These are phyloP conservation scores for Nycticryphes semicollaris DNA, from an alignment of 2,113 vertebrate species.

Conservation along the genomic window DNA sequence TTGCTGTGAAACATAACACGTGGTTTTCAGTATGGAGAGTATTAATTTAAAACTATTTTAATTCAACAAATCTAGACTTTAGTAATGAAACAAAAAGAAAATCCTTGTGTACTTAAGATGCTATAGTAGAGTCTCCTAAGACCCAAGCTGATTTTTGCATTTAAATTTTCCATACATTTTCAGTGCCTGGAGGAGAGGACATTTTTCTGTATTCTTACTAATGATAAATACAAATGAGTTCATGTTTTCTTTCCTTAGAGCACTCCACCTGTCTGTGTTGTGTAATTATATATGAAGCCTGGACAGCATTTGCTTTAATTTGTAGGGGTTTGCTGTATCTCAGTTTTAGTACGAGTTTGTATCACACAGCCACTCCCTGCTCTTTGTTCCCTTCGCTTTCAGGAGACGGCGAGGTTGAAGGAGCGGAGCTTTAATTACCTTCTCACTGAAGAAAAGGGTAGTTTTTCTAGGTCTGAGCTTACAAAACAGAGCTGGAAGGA, in stretches of 20 bases:
- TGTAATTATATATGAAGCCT: not conserved
- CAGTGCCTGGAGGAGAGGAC: not conserved
- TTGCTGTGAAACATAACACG: not conserved
- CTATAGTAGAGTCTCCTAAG: not conserved
- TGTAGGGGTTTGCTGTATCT: not conserved
- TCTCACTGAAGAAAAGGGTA: constrained; percentile 20
- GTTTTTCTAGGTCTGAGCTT: not conserved
- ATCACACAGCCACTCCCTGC: constrained; percentile 22
- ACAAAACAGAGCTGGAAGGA: not conserved
- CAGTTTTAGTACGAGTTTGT: not conserved
- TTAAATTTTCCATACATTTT: not conserved
- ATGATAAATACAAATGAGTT: not conserved
- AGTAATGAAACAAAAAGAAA: not conserved
- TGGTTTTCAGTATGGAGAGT: not conserved
- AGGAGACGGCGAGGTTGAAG: constrained; percentile 32
- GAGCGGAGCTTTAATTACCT: constrained; percentile 61
- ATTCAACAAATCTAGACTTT: not conserved
- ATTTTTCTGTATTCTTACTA: not conserved
- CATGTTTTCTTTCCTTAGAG: not conserved
- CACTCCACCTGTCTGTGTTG: not conserved
- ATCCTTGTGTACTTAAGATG: not conserved
- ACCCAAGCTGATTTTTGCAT: not conserved
- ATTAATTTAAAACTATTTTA: not conserved
- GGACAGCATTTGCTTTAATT: not conserved
- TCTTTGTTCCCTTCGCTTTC: constrained; percentile 61